phyloP scores from a whole-genome alignment of 2,113 vertebrate genomes.

The Petrocephalus microphthalmus region DNA sequence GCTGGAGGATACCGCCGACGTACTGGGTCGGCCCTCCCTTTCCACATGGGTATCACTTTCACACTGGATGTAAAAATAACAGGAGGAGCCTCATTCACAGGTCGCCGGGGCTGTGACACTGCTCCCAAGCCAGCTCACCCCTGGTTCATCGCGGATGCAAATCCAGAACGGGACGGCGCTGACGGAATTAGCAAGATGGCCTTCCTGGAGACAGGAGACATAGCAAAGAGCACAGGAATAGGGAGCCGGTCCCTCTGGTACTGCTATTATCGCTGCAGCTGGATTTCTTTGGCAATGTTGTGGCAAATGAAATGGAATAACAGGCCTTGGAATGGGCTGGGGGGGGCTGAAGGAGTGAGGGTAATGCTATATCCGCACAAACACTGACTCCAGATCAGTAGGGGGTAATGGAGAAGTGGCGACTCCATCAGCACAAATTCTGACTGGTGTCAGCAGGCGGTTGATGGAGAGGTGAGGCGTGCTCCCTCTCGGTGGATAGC shows the following conservation, averaged over 20 bases:
- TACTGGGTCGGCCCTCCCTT: not conserved
- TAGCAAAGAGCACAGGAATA: not conserved
- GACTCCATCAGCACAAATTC: conserved; percentile 2
- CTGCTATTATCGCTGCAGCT: not conserved
- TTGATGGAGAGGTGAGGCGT: not conserved
- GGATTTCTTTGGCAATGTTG: not conserved
- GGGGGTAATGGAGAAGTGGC: conserved; percentile 9
- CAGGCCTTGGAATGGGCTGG: not conserved
- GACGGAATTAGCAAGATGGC: no score
- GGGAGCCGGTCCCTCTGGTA: not conserved
- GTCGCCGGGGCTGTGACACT: not conserved
- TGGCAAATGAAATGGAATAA: conserved; percentile 3
- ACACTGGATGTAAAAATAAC: not conserved
- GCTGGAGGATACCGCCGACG: conserved; percentile 13
- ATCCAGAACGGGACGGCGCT: not conserved
- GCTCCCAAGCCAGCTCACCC: not conserved
- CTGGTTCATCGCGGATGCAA: not conserved
- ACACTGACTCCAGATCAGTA: conserved; percentile 12
- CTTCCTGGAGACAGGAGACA: not conserved
- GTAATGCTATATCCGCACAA: conserved; percentile 4
- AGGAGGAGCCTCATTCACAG: not conserved
- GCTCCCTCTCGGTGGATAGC: not conserved
- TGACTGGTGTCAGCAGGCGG: conserved; percentile 3
- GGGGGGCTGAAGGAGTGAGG: not conserved
- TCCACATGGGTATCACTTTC: not conserved